Conservation (phyloP, 2,797 vertebrate genomes). For the Heteromormyrus szaboi region DNA sequence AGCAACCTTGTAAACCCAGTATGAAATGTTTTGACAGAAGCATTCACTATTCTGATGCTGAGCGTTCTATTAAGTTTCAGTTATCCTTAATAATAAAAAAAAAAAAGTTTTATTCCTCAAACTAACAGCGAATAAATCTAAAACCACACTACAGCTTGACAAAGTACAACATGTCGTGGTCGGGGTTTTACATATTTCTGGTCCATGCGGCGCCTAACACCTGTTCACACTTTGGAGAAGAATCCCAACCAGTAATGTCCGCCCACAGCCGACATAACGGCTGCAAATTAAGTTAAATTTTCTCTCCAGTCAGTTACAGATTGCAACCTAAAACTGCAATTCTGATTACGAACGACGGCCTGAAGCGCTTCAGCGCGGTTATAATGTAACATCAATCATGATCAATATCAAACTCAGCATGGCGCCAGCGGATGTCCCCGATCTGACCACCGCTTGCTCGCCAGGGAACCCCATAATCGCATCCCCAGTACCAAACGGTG, state of each 20-base stretch:
- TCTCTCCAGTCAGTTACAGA: neutral
- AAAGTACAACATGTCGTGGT: neutral
- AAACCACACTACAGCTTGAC: neutral
- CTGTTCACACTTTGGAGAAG: conserved; percentile 4
- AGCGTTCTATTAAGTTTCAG: neutral
- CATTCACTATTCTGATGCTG: neutral
- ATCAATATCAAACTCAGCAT: neutral
- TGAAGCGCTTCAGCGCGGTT: neutral
- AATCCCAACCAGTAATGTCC: neutral
- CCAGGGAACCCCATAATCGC: neutral
- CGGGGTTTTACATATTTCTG: neutral
- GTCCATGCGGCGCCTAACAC: conserved; percentile 15
- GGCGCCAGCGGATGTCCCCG: neutral
- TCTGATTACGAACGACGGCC: neutral
- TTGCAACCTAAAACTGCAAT: neutral
- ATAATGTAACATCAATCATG: neutral
- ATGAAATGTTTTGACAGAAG: neutral
- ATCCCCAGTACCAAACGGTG: neutral
- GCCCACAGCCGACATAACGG: neutral
- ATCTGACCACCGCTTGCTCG: neutral
- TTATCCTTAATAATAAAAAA: neutral
- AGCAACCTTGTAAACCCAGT: neutral
- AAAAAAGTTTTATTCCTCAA: neutral
- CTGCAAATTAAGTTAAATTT: neutral
- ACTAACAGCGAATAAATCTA: neutral